Conservation (phyloP, 2,888 invertebrate species). For the Stenichneumon culpator region DNA sequence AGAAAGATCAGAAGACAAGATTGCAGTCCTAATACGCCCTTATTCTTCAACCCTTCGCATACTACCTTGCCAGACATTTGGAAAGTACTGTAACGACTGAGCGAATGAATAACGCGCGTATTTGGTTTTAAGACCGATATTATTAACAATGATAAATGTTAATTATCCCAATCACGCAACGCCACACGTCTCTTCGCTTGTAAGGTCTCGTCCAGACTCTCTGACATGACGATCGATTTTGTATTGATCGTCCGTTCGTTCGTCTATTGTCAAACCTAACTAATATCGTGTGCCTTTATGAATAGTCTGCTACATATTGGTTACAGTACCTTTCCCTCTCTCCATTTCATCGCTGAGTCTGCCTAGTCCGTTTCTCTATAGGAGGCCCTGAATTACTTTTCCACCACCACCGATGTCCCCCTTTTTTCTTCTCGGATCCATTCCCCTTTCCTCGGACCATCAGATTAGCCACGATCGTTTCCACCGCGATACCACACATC, state of each 20-base stretch:
- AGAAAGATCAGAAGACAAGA: slow-evolving; percentile 21
- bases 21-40: slow-evolving; percentile 50
- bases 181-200: too few relatives aligned
- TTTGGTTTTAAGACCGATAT: too few relatives aligned
- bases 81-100: too few relatives aligned
- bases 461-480: slow-evolving; percentile 54
- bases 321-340: slow-evolving; percentile 58
- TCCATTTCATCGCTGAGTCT: slow-evolving; percentile 40
- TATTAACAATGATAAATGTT: too few relatives aligned
- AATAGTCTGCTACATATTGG: too few relatives aligned
- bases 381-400: slow-evolving; percentile 42
- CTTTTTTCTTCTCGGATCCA: slow-evolving; percentile 42
- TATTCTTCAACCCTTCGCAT: slow-evolving; percentile 71
- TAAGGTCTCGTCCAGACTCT: too few relatives aligned
- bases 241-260: too few relatives aligned
- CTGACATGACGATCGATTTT: too few relatives aligned
- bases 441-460: slow-evolving; percentile 42
- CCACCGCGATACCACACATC: slow-evolving; percentile 13
- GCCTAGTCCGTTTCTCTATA: slow-evolving; percentile 44
- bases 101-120: too few relatives aligned
- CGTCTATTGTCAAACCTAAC: too few relatives aligned
- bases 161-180: too few relatives aligned
- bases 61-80: slow-evolving; percentile 70
- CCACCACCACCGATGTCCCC: slow-evolving; percentile 28
- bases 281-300: too few relatives aligned